Conservation (phyloP, 2,113 vertebrate genomes). For the Centropus bengalensis region DNA sequence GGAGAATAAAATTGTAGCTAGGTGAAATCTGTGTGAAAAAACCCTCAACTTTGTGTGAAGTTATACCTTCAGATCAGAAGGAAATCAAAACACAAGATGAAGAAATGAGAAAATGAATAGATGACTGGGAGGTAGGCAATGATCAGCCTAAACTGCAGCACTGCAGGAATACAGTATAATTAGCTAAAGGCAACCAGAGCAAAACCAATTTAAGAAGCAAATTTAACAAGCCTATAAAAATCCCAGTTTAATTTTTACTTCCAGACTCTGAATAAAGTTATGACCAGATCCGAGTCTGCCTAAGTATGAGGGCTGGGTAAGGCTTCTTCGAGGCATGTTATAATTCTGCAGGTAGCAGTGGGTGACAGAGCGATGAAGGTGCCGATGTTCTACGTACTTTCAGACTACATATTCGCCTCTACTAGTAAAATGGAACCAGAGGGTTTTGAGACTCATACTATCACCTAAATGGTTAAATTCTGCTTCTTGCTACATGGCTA, state of each 20-base stretch:
- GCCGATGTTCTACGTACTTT: neutral
- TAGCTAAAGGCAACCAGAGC: neutral
- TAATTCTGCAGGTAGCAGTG: neutral
- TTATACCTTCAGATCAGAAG: neutral
- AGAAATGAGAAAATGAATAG: slow-evolving; percentile 12
- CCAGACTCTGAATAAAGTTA: neutral
- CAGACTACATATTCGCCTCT: neutral
- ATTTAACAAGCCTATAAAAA: neutral
- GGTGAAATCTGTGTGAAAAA: neutral
- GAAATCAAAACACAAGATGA: slow-evolving; percentile 17
- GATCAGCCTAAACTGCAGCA: neutral
- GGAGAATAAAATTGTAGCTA: neutral
- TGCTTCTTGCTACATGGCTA: neutral
- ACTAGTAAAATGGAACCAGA: neutral
- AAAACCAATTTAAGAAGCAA: slow-evolving; percentile 9
- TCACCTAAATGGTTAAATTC: neutral
- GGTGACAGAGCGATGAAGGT: neutral
- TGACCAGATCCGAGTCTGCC: neutral
- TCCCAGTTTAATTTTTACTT: neutral
- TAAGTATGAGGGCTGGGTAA: neutral
- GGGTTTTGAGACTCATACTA: neutral
- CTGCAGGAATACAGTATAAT: neutral
- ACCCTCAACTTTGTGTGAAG: neutral
- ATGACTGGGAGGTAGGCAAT: neutral
- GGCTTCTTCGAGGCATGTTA: neutral